Evolutionary conservation across 2,113 vertebrate species (phyloP).

Genomic region (Microtus richardsoni): DNA sequence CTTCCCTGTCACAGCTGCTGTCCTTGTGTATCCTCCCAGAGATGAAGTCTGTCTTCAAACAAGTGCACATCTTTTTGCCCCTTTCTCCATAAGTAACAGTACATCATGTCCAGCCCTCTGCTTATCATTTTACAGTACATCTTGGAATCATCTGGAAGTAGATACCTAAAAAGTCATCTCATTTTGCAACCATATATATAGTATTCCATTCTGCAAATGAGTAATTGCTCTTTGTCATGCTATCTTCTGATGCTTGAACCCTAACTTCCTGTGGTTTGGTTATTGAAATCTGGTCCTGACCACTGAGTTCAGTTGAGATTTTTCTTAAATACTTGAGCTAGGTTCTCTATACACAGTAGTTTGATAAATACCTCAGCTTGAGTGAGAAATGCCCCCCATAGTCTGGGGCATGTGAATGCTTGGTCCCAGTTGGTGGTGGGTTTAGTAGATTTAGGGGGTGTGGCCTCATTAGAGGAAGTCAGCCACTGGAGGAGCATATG

Average conservation of each 20-base stretch:
- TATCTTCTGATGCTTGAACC: background rate
- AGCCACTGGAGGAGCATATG: background rate
- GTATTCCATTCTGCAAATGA: background rate
- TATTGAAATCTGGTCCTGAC: background rate
- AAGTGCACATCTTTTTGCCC: background rate
- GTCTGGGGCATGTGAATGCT: background rate
- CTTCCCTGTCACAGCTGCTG: background rate
- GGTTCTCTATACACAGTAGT: background rate
- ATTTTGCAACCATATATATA: background rate
- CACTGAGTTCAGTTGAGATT: background rate
- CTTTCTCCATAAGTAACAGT: background rate
- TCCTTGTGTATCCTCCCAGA: background rate
- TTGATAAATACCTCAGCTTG: background rate
- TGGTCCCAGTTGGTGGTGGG: background rate
- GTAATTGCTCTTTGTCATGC: background rate
- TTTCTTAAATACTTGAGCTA: constrained; percentile 20
- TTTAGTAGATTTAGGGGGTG: background rate
- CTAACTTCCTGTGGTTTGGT: constrained; percentile 8
- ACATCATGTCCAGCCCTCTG: background rate
- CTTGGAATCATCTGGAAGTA: background rate
- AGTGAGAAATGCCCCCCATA: background rate
- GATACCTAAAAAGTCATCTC: background rate
- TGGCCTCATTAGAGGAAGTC: background rate
- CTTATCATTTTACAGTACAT: too few relatives aligned
- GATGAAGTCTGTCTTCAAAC: too few relatives aligned